These are phyloP conservation scores for Luscinia megarhynchos DNA, from an alignment of 2,797 vertebrate genomes.

Conservation along the genomic window DNA sequence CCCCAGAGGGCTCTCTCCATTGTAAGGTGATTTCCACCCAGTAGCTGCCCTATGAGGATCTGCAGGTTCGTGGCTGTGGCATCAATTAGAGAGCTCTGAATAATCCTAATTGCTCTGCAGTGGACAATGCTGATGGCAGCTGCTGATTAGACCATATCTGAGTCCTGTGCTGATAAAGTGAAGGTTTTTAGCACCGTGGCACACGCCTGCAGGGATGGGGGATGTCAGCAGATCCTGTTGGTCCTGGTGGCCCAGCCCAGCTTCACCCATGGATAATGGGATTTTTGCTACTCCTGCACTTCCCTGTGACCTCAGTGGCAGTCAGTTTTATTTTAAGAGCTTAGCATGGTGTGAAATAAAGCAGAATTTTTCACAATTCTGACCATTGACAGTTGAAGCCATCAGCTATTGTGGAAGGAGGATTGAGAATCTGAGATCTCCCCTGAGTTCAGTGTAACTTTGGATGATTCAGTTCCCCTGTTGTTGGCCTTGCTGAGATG, in stretches of 20 bases:
- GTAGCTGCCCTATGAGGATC: background rate
- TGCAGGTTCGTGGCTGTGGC: background rate
- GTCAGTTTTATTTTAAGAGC: background rate
- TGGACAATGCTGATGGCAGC: background rate
- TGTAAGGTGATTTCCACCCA: background rate
- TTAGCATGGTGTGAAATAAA: background rate
- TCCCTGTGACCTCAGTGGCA: background rate
- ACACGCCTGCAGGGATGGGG: background rate
- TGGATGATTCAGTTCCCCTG: background rate
- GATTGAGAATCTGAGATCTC: background rate
- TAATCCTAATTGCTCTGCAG: background rate
- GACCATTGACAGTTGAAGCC: background rate
- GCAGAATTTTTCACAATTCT: background rate
- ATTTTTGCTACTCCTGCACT: background rate
- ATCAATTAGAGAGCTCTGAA: background rate
- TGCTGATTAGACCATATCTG: background rate
- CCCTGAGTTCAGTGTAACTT: background rate
- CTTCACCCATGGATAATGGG: background rate
- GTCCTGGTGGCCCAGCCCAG: accelerated
- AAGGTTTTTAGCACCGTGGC: background rate
- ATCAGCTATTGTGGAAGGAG: background rate
- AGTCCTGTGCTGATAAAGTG: background rate
- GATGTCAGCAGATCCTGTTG: background rate
- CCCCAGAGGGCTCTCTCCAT: background rate
- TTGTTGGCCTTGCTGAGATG: background rate